Evolutionary conservation across 2,888 invertebrate genomes (phyloP).

Genomic region (Zeuzera pyrina): DNA sequence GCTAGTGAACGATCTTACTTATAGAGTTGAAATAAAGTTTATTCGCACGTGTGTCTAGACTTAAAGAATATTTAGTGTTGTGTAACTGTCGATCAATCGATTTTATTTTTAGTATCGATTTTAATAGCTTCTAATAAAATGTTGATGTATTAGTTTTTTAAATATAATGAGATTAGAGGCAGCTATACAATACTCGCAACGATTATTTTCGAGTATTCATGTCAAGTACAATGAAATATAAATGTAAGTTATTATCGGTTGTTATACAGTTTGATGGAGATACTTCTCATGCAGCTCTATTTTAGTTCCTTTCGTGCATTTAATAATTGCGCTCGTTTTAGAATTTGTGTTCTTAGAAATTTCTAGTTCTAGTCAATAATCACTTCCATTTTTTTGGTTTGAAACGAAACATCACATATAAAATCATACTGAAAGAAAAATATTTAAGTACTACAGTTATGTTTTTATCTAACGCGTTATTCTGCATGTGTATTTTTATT

Average conservation of each 20-base stretch:
- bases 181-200: constrained; percentile 1
- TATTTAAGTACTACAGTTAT: constrained; percentile 13
- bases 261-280: constrained; percentile 28
- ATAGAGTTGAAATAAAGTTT: too few species aligned
- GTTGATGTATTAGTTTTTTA: not conserved
- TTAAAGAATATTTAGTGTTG: too few species aligned
- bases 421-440: constrained; percentile 14
- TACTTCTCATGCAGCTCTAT: constrained; percentile 19
- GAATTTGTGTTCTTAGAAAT: constrained; percentile 30
- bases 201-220: constrained; percentile 3
- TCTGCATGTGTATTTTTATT: constrained; percentile 27
- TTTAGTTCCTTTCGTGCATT: constrained; percentile 54
- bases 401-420: constrained; percentile 47
- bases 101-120: too few species aligned
- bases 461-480: constrained; percentile 16
- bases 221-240: constrained; percentile 43
- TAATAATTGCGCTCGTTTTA: constrained; percentile 20
- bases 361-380: constrained; percentile 56
- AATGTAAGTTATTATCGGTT: constrained; percentile 28
- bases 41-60: too few species aligned
- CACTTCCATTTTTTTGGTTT: constrained; percentile 36
- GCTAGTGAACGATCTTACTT: too few species aligned
- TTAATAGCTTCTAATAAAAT: too few species aligned
- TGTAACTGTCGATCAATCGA: too few species aligned
- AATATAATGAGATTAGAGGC: constrained; percentile 1